Percentiles rank a stretch among this genome's conserved stretches.
Conservation (phyloP, 30 jellyfish, hydroid and myxozoan species). For the Sanderia malayensis region DNA sequence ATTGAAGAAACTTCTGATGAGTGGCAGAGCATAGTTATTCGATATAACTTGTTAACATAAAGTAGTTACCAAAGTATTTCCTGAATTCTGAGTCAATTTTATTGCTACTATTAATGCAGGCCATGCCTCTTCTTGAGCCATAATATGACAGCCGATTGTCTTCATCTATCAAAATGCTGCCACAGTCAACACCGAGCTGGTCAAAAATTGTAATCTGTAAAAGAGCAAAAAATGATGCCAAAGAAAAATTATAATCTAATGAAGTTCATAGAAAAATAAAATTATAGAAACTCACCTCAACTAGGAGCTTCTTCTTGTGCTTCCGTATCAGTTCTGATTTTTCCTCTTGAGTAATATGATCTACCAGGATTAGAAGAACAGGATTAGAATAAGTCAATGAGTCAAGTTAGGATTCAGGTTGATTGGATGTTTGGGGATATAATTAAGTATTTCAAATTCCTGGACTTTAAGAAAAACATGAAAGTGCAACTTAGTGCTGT, state of each 20-base stretch:
- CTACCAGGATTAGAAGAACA: too few species aligned
- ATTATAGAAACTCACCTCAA: conserved; percentile 13
- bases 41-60: background rate
- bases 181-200: conserved; percentile 36
- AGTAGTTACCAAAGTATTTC: conserved; percentile 17
- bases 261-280: background rate
- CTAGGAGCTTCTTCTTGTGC: conserved; percentile 25
- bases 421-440: too few species aligned
- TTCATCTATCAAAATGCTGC: conserved; percentile 19
- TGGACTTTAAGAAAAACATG: too few species aligned
- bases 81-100: conserved; percentile 35
- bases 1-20: background rate
- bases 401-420: too few species aligned
- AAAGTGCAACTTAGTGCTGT: too few species aligned
- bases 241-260: background rate
- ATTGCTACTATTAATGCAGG: conserved; percentile 18
- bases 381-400: too few species aligned
- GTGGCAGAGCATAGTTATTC: background rate
- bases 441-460: too few species aligned
- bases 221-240: background rate
- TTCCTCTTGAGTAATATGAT: background rate
- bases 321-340: conserved; percentile 14
- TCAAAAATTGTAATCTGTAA: conserved; percentile 27
- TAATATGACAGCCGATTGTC: conserved; percentile 11
- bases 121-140: conserved; percentile 42